These are phyloP conservation scores for Ceyx erithaca DNA, from an alignment of 2,797 vertebrate species.

Conservation along the genomic window DNA sequence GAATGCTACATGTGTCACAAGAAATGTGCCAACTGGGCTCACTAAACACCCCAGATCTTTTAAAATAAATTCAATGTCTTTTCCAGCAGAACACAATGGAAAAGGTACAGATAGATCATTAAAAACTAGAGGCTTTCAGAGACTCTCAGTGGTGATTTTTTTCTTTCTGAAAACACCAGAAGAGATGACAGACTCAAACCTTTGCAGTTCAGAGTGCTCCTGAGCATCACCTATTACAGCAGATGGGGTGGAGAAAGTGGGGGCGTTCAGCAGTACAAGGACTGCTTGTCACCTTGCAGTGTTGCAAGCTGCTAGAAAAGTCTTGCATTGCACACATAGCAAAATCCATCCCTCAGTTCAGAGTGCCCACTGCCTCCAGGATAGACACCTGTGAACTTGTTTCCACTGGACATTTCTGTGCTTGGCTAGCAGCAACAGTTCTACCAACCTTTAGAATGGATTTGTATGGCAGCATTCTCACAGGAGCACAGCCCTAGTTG, in stretches of 20 bases:
- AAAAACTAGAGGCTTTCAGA: conserved; percentile 60
- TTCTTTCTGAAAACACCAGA: conserved; percentile 57
- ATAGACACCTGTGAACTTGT: fast-evolving
- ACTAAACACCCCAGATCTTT: conserved; percentile 54
- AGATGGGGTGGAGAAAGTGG: neutral
- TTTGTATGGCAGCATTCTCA: neutral
- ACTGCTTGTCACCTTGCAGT: neutral
- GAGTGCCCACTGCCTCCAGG: neutral
- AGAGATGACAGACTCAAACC: conserved; percentile 50
- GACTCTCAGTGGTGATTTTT: conserved; percentile 50
- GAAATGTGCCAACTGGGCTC: conserved; percentile 40
- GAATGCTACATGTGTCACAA: conserved; percentile 17
- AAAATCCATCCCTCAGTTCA: neutral
- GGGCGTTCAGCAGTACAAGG: neutral
- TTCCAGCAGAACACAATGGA: conserved; percentile 59
- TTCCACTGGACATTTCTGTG: neutral
- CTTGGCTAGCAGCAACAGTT: neutral
- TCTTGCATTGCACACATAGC: neutral
- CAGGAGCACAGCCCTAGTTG: fast-evolving
- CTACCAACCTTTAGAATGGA: neutral
- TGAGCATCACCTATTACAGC: conserved; percentile 4
- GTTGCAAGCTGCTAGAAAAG: neutral
- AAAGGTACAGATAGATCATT: conserved; percentile 62
- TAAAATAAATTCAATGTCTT: conserved; percentile 62
- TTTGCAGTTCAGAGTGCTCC: conserved; percentile 27